phyloP scores from a whole-genome alignment of 2,888 invertebrate genomes.

The Amiota communis region DNA sequence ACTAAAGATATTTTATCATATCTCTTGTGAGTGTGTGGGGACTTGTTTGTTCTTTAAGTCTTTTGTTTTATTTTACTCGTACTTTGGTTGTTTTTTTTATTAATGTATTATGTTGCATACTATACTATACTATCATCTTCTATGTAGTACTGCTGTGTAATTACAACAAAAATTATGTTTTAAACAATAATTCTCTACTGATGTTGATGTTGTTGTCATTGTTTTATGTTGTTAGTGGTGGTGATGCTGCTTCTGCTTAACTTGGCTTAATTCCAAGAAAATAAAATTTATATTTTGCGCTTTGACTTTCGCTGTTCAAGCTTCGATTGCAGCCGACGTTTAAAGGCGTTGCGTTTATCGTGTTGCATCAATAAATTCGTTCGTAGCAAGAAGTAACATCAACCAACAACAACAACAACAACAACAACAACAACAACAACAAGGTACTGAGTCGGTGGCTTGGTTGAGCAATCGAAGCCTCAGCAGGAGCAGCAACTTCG shows the following conservation, averaged over 20 bases:
- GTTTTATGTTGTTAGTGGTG: not conserved
- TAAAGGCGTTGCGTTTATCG: conserved; percentile 61
- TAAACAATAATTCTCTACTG: conserved; percentile 59
- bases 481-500: conserved; percentile 27
- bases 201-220: conserved; percentile 13
- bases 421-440: conserved; percentile 50
- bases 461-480: not conserved
- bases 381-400: conserved; percentile 38
- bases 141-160: conserved; percentile 44
- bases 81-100: not conserved
- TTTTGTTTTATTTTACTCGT: conserved; percentile 3
- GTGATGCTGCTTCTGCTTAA: not conserved
- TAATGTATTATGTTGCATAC: conserved; percentile 51
- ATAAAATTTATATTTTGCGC: conserved; percentile 35
- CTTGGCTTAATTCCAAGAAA: conserved; percentile 60
- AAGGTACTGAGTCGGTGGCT: conserved; percentile 26
- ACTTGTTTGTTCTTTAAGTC: conserved; percentile 32
- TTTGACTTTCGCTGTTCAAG: conserved; percentile 31
- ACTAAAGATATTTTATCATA: conserved; percentile 9
- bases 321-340: conserved; percentile 24
- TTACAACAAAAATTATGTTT: conserved; percentile 61
- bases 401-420: conserved; percentile 34
- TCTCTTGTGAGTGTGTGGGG: conserved; percentile 36
- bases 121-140: conserved; percentile 50
- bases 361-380: conserved; percentile 63